phyloP scores from a whole-genome alignment of 2,797 vertebrate genomes.

The Phalloptychus januarius region DNA sequence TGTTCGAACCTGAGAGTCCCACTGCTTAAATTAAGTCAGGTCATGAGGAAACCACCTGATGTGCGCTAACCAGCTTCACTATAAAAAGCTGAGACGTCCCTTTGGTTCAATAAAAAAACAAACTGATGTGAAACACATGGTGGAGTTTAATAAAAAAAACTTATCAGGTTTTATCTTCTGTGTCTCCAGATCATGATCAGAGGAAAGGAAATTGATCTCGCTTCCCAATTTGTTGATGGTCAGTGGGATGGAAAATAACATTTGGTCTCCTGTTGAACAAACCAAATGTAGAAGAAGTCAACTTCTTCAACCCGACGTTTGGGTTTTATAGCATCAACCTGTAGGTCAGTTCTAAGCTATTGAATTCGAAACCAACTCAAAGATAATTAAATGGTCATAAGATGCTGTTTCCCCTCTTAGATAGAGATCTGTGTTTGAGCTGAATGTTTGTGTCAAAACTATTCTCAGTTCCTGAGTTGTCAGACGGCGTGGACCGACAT shows the following conservation, averaged over 20 bases:
- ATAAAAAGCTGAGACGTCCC: not conserved
- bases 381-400: slow-evolving; percentile 24
- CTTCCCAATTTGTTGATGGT: not conserved
- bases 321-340: not conserved
- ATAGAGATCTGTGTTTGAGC: slow-evolving; percentile 1
- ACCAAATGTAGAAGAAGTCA: not conserved
- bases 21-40: not conserved
- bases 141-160: not conserved
- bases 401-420: slow-evolving; percentile 1
- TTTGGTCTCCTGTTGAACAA: not conserved
- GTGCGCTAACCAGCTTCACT: not conserved
- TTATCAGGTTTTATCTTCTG: not conserved
- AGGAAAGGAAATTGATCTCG: not conserved
- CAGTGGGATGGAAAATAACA: not conserved
- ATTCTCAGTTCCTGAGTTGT: slow-evolving; percentile 24
- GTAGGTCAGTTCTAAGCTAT: not conserved
- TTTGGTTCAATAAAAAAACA: not conserved
- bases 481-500: not conserved
- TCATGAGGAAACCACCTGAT: not conserved
- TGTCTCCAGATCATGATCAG: not conserved
- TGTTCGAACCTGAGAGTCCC: not conserved
- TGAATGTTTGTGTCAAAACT: slow-evolving; percentile 27
- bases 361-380: slow-evolving; percentile 4
- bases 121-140: not conserved
- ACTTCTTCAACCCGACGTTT: not conserved